Percentiles rank a stretch among this genome's conserved stretches.
Evolutionary conservation across 2,888 invertebrate genomes (phyloP).

Genomic region (Andrena chrysosceles): DNA sequence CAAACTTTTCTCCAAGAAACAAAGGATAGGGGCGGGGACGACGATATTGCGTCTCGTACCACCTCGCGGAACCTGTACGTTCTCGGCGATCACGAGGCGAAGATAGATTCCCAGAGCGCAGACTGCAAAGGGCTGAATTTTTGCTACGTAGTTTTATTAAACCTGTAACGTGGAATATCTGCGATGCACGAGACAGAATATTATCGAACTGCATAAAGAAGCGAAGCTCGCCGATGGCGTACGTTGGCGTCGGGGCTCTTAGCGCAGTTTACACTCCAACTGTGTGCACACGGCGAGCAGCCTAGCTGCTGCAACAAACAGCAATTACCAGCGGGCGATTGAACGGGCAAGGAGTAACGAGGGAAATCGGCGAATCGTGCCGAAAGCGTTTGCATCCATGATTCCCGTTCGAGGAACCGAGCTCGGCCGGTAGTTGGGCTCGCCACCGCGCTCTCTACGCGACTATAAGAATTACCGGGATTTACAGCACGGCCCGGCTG

Average conservation of each 20-base stretch:
- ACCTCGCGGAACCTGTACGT: not conserved
- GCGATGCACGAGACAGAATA: not conserved
- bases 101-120: not conserved
- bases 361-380: conserved; percentile 7
- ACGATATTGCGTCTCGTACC: conserved; percentile 54
- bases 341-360: conserved; percentile 17
- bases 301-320: not conserved
- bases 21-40: conserved; percentile 35
- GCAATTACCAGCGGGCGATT: conserved; percentile 1
- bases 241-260: not conserved
- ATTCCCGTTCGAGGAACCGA: not conserved
- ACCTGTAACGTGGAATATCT: not conserved
- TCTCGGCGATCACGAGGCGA: not conserved
- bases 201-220: not conserved
- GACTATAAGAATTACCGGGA: conserved; percentile 42
- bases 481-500: conserved; percentile 10
- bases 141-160: not conserved
- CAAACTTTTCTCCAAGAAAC: conserved; percentile 64
- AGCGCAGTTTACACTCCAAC: not conserved
- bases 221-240: too few species aligned
- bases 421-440: not conserved
- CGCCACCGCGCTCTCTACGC: not conserved
- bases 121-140: not conserved
- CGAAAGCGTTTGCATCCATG: not conserved
- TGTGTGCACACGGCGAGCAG: not conserved